phyloP scores from a whole-genome alignment of 2,797 vertebrate species.

The Sebastolobus altivelis region DNA sequence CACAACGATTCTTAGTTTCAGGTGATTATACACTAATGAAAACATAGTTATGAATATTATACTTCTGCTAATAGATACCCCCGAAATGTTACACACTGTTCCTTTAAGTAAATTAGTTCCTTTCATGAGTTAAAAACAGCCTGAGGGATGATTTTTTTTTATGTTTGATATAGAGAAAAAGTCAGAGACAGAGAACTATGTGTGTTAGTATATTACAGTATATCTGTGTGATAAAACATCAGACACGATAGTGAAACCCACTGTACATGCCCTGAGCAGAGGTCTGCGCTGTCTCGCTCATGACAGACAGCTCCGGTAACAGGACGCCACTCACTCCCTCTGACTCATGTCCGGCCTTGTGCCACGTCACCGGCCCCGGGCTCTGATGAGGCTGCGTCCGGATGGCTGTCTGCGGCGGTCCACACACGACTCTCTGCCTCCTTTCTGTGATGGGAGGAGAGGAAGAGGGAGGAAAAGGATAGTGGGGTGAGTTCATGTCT shows the following conservation, averaged over 20 bases:
- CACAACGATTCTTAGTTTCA: no score
- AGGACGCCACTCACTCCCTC: conserved; percentile 42
- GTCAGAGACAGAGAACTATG: neutral
- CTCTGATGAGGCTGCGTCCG: conserved; percentile 12
- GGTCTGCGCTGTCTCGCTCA: conserved; percentile 35
- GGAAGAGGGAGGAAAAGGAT: neutral
- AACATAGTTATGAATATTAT: no score
- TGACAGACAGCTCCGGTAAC: conserved; percentile 62
- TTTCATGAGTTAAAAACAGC: conserved; percentile 19
- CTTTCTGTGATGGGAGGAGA: neutral
- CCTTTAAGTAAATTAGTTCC: conserved; percentile 9
- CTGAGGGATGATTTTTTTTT: neutral
- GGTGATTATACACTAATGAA: no score
- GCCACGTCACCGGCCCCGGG: conserved; percentile 19
- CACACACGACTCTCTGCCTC: neutral
- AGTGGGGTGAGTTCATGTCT: neutral
- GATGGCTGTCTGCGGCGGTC: conserved; percentile 31
- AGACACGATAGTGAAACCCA: conserved; percentile 53
- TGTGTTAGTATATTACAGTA: conserved; percentile 28
- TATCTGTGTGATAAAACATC: conserved; percentile 28
- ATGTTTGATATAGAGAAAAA: neutral
- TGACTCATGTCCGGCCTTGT: conserved; percentile 60
- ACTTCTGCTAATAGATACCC: no score
- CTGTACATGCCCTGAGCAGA: conserved; percentile 47
- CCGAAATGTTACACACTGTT: no score